Evolutionary conservation across 1,140 invertebrate species (phyloP), one percentile per base, ranked within the genome.

Genomic region (Acromyrmex echinatior): DNA sequence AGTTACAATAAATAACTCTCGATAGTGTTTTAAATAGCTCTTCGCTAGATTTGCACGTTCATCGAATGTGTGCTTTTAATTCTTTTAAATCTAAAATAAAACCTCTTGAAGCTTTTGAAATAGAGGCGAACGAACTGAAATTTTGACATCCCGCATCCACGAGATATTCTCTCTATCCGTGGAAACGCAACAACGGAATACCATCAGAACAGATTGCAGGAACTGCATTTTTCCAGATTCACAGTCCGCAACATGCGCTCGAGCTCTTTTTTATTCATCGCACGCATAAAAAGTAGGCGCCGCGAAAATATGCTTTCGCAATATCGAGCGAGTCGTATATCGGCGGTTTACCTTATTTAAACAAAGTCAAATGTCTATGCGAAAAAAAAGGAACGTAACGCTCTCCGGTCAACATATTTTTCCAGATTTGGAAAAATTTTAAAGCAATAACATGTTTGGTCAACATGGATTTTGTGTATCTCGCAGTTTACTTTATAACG

Each of bases 391-490:
- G 60, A 70, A 66, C 31, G 28, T 76, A 62, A 49, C 53, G n/a
- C 9, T 28, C 16, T 35, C 16, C 21, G 39, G 56, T 84, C 56
- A 84, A 84, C 58, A 62, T 84, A 84, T 82, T 74, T 84, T 84
- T 84, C 56, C 5, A 84, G 58, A 84, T 62, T 84, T 76, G 25
- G 9, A 62, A 84, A 14, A 76, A 56, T 58, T 45, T 62, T 51
- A 84, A 84, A 84, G 80, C 80, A 84, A 76, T 76, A 84, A 84
- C 80, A 84, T 49, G 70, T 84, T 84, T 76, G 70, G 35, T 74
- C 70, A 84, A 84, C 70, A 84, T 14, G 14, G 14, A 76, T 76
- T 84, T 84, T 28, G 74, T 49, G 58, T 62, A 62, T 21, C 49
- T 31, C 49, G 25, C 58, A 58, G 18, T 49, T 60, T 31, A 12